A percentile compares a stretch with the other conserved stretches of the same genome.
Evolutionary conservation across 2,797 vertebrate species (phyloP).

Genomic region (Alcedo atthis): DNA sequence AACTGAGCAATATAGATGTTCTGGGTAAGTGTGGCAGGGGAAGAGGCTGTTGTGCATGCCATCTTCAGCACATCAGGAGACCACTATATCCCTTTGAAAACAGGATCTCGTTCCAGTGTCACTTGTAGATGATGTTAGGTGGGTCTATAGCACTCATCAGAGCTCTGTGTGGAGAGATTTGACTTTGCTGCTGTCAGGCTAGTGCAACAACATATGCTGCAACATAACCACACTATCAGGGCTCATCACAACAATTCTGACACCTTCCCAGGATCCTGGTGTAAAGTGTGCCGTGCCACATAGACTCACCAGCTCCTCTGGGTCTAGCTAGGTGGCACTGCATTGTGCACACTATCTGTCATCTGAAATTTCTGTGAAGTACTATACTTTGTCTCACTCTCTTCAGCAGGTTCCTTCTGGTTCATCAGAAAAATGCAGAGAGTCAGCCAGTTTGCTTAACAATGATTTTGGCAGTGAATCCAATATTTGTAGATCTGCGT

Average conservation of each 20-base stretch:
- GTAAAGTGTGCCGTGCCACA: not conserved
- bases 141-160: not conserved
- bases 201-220: not conserved
- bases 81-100: not conserved
- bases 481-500: conserved; percentile 58
- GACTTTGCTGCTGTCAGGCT: not conserved
- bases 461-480: conserved; percentile 61
- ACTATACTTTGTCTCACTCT: not conserved
- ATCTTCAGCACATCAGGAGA: not conserved
- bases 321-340: not conserved
- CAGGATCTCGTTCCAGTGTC: not conserved
- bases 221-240: accelerated
- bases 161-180: not conserved
- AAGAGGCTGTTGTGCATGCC: not conserved
- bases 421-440: conserved; percentile 34
- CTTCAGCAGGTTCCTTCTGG: conserved; percentile 21
- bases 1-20: not conserved
- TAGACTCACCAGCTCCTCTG: not conserved
- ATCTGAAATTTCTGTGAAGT: not conserved
- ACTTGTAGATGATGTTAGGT: not conserved
- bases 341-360: not conserved
- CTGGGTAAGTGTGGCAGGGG: not conserved
- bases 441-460: conserved; percentile 64
- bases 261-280: not conserved
- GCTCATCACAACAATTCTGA: not conserved